phyloP scores from a whole-genome alignment of 2,113 vertebrate species.

The Eulacestoma nigropectus region DNA sequence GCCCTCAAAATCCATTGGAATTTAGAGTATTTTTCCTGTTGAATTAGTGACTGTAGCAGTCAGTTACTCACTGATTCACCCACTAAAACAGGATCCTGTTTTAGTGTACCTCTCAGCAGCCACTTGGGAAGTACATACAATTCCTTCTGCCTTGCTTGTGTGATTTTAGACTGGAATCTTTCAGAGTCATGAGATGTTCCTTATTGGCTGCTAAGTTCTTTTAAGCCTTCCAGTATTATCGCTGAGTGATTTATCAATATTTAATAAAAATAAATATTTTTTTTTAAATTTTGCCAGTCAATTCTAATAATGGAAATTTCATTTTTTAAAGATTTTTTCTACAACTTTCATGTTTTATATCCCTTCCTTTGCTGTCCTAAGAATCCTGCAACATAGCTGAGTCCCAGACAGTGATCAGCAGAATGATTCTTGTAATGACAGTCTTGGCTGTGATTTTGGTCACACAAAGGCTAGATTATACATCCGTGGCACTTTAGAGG shows the following conservation, averaged over 20 bases:
- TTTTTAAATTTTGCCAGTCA: not conserved
- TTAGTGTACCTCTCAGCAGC: not conserved
- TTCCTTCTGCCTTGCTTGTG: not conserved
- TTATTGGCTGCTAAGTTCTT: not conserved
- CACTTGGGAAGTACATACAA: not conserved
- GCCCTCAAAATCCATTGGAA: not conserved
- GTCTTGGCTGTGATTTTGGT: not conserved
- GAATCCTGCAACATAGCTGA: not conserved
- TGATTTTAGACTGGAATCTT: not conserved
- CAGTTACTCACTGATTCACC: not conserved
- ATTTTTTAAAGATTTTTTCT: not conserved
- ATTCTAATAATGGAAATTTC: not conserved
- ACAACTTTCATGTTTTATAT: not conserved
- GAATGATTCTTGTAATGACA: not conserved
- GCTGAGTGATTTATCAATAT: not conserved
- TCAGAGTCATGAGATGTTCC: not conserved
- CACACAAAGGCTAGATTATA: not conserved
- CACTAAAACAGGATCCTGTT: no score
- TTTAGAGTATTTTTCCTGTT: not conserved
- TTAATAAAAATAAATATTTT: not conserved
- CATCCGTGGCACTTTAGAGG: not conserved
- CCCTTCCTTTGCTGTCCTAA: not conserved
- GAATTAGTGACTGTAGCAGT: not conserved
- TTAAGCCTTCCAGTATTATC: not conserved
- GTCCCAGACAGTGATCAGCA: not conserved